Conservation (phyloP, 2,797 vertebrate genomes). For the Fringilla coelebs region DNA sequence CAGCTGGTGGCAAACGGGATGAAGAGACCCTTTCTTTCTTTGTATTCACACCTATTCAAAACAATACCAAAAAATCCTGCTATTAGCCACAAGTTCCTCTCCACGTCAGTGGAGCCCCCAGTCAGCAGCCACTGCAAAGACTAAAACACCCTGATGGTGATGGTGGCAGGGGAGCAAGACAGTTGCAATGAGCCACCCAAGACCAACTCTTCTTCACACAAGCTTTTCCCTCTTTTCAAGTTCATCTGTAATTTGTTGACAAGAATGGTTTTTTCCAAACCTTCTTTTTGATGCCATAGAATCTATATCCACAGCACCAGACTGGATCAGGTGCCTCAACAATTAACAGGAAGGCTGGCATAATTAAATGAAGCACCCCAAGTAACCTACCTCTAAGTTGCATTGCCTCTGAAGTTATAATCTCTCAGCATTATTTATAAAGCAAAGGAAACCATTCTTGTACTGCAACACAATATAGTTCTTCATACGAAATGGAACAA, state of each 20-base stretch:
- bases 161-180: neutral
- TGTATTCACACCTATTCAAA: neutral
- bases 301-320: neutral
- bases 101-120: too few relatives aligned
- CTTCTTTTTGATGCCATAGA: neutral
- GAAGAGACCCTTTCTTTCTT: neutral
- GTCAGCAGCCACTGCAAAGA: neutral
- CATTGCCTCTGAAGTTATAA: neutral
- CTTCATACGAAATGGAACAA: neutral
- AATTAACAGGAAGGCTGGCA: neutral
- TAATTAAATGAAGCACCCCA: neutral
- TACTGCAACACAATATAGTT: neutral
- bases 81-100: neutral
- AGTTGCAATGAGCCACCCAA: neutral
- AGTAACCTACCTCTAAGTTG: neutral
- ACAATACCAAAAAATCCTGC: neutral
- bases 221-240: neutral
- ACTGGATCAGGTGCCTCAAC: neutral
- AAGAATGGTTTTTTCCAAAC: neutral
- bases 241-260: neutral
- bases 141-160: neutral
- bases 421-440: neutral
- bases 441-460: neutral
- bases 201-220: neutral
- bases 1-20: fast-evolving